A percentile compares a stretch with the other conserved stretches of the same genome.
These are phyloP conservation scores for Psittacus erithacus DNA, from an alignment of 2,113 vertebrate species.

Conservation along the genomic window DNA sequence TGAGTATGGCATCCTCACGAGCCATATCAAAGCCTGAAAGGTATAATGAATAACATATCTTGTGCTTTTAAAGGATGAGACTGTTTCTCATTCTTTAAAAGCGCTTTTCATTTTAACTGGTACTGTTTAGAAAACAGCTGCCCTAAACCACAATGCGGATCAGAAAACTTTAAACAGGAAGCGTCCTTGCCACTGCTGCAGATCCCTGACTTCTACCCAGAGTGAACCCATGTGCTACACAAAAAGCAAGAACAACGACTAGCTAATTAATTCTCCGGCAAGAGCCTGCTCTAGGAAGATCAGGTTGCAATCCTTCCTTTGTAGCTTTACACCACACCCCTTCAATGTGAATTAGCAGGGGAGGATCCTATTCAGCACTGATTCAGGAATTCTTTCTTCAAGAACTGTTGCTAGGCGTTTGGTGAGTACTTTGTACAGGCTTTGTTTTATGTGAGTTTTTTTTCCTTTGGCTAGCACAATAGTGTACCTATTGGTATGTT, in stretches of 20 bases:
- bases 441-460: background rate
- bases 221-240: background rate
- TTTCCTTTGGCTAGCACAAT: background rate
- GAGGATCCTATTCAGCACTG: background rate
- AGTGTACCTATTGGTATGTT: background rate
- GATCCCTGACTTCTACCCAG: background rate
- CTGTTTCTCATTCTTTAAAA: background rate
- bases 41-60: fast-evolving
- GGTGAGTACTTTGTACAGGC: slow-evolving; percentile 69
- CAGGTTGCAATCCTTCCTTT: slow-evolving; percentile 33
- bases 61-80: background rate
- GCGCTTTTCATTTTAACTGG: background rate
- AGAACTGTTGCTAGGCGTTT: slow-evolving; percentile 45
- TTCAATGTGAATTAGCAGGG: background rate
- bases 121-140: background rate
- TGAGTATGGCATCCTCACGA: fast-evolving
- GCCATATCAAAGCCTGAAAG: fast-evolving
- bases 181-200: background rate
- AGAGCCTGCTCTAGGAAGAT: background rate
- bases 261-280: background rate
- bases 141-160: background rate
- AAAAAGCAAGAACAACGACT: background rate
- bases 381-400: slow-evolving; percentile 34
- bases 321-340: background rate
- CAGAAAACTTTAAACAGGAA: slow-evolving; percentile 53